Base-by-base conservation (phyloP, 2,888 invertebrate species). In the Operophtera brumata region DNA sequence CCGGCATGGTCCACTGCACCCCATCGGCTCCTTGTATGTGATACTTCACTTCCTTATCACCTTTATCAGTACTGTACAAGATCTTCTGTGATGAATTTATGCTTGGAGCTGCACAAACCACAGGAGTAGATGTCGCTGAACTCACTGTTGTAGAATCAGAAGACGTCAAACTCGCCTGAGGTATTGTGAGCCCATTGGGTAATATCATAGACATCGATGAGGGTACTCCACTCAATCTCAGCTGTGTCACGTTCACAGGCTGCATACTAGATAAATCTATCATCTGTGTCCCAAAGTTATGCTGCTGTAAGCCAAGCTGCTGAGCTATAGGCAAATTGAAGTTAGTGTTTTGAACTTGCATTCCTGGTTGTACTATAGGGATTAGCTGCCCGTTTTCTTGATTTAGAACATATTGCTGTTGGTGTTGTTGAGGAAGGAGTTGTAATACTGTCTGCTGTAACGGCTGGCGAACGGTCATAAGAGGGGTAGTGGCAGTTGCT, bases 201-300 rank as follows among this genome's bases (percentile, higher is more conserved):
- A 89, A 67, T 61, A 90, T 82, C 89, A 89, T 90, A 34, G 89
- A 88, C 89, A 90, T 89, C 11, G 90, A 87, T 32, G 86, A 84
- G 2, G 89, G 89, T 1, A 86, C 86, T 13, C 89, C 86, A 59
- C 87, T 87, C 36, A 90, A 61, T 26, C 90, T 61, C 35, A 90
- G 64, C 49, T 89, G 90, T 9, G 89, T 89, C 0, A 89, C 84
- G 70, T 89, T 90, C 1, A 89, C 82, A 0, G 89, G 90, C 59
- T 90, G 90, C 85, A 90, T 86, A 56, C 69, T 84, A 7, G 89
- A 86, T 61, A 90, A 70, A 66, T 90, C 90, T 10, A 90, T 83
- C 47, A 89, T 69, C 59, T 90, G 90, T 2, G 88, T 85, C 6
- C 88, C 86, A 73, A 81, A 89, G 62, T 83, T 86, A 14, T 79